Conservation (phyloP, 2,888 invertebrate genomes). For the Coecobrya sp. region DNA sequence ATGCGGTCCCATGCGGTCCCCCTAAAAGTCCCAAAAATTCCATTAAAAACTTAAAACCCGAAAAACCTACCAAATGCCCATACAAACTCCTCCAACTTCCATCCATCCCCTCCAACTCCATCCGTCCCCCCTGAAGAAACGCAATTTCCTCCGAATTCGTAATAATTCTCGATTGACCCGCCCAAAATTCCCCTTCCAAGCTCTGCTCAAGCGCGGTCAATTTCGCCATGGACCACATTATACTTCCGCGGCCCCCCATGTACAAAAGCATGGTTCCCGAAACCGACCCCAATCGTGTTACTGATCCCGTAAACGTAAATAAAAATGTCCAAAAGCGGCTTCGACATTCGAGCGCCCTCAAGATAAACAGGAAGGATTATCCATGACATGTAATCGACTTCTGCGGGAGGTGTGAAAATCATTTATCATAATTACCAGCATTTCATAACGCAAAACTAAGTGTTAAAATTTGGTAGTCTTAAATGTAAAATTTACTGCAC, state of each 20-base stretch:
- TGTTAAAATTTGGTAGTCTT: too few species aligned
- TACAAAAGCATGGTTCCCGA: slow-evolving; percentile 96
- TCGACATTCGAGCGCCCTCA: slow-evolving; percentile 98
- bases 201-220: slow-evolving; percentile 98
- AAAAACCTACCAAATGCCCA: slow-evolving; percentile 94
- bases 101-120: slow-evolving; percentile 95
- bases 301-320: slow-evolving; percentile 97
- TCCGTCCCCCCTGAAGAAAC: slow-evolving; percentile 90
- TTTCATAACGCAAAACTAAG: too few species aligned
- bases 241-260: slow-evolving; percentile 96
- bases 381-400: too few species aligned
- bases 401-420: too few species aligned
- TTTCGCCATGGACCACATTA: slow-evolving; percentile 93
- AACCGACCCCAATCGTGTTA: slow-evolving; percentile 94
- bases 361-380: too few species aligned
- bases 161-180: slow-evolving; percentile 98
- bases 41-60: slow-evolving; percentile 96
- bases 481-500: too few species aligned
- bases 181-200: slow-evolving; percentile 99
- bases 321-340: slow-evolving; percentile 97
- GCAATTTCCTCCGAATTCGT: slow-evolving; percentile 98
- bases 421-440: too few species aligned
- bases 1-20: slow-evolving; percentile 97
- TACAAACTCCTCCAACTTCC: slow-evolving; percentile 93
- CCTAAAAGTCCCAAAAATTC: slow-evolving; percentile 97